Conservation (phyloP, 2,797 vertebrate species). For the Limosa lapponica region DNA sequence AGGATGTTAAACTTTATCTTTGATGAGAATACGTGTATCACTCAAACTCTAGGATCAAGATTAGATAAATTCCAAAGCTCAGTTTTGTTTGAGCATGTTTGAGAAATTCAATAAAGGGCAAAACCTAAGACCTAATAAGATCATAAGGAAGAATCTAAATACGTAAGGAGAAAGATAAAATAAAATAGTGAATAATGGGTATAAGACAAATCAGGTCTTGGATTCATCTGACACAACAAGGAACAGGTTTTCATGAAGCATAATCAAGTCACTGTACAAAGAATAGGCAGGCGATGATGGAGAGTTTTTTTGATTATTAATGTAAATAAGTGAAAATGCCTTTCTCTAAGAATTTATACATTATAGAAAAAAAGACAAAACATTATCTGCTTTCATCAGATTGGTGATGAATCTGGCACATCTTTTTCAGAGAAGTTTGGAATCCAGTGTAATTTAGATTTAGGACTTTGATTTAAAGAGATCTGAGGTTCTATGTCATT, state of each 20-base stretch:
- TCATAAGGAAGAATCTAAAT: neutral
- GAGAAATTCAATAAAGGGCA: neutral
- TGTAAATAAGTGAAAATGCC: neutral
- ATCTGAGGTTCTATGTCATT: neutral
- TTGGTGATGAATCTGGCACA: neutral
- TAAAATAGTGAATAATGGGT: neutral
- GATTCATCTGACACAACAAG: neutral
- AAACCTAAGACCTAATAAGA: neutral
- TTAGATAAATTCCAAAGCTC: neutral
- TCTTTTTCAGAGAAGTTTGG: neutral
- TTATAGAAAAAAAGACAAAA: neutral
- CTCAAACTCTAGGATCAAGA: neutral
- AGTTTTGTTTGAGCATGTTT: neutral
- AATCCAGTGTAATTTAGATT: neutral
- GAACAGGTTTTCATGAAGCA: neutral
- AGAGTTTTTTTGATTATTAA: neutral
- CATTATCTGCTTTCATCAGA: neutral
- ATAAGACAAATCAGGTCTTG: neutral
- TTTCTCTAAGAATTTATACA: neutral
- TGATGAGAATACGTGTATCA: neutral
- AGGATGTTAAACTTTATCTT: neutral
- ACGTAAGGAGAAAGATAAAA: neutral
- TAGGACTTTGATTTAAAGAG: neutral
- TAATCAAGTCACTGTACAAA: neutral
- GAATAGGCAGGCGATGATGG: rapidly evolving